phyloP scores from a whole-genome alignment of 2,113 vertebrate species.

The Rhinopithecus roxellana region DNA sequence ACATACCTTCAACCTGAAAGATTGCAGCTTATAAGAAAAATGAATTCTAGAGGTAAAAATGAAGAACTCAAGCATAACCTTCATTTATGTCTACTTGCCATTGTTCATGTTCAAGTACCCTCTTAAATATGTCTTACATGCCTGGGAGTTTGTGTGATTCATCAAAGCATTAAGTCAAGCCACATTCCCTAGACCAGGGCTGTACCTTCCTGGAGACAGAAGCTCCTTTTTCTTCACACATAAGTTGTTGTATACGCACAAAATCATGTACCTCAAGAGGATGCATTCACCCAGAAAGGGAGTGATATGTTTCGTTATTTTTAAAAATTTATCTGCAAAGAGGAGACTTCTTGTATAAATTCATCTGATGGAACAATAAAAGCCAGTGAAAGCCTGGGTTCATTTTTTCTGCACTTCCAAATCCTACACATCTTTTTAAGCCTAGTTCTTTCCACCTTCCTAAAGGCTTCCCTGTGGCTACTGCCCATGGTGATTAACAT shows the following conservation, averaged over 20 bases:
- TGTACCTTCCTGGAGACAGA: not conserved
- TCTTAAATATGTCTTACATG: not conserved
- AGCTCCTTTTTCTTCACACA: not conserved
- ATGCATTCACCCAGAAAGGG: not conserved
- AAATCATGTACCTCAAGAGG: not conserved
- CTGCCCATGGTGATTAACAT: not conserved
- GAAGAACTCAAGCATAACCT: not conserved
- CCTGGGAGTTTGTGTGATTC: not conserved
- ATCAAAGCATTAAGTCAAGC: not conserved
- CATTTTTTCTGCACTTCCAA: not conserved
- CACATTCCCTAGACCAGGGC: not conserved
- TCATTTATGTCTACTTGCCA: not conserved
- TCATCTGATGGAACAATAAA: not conserved
- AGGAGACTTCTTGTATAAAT: not conserved
- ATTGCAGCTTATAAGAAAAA: not conserved
- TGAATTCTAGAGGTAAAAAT: not conserved
- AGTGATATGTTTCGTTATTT: not conserved
- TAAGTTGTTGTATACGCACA: not conserved
- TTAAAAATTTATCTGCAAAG: not conserved
- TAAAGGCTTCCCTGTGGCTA: not conserved
- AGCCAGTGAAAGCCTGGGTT: accelerated
- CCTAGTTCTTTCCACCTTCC: not conserved
- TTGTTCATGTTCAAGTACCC: not conserved
- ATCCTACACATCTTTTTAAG: not conserved
- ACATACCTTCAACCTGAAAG: constrained; percentile 9